Conservation (phyloP, 2,113 vertebrate species). For the Thymallus thymallus region DNA sequence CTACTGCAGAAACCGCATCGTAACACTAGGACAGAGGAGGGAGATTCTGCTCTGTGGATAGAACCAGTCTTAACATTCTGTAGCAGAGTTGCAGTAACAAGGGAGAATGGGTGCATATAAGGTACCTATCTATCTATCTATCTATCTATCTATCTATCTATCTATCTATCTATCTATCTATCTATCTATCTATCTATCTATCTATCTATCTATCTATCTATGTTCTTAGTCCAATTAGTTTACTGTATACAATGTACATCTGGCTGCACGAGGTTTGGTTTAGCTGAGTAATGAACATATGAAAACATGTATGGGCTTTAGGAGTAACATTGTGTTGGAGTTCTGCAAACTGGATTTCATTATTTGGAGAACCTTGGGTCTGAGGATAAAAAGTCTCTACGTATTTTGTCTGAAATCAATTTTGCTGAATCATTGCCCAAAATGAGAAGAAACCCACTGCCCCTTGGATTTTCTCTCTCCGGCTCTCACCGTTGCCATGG, state of each 20-base stretch:
- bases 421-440: constrained; percentile 71
- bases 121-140: no score
- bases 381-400: constrained; percentile 54
- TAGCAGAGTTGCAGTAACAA: neutral
- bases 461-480: constrained; percentile 11
- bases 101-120: constrained; percentile 29
- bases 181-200: no score
- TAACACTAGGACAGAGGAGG: constrained; percentile 11
- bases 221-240: neutral
- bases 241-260: constrained; percentile 31
- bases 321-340: neutral
- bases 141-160: no score
- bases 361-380: neutral
- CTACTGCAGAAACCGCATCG: constrained; percentile 18
- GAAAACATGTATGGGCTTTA: no score
- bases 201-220: no score
- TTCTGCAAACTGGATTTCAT: constrained; percentile 38
- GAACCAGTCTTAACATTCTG: constrained; percentile 18
- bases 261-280: neutral
- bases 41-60: constrained; percentile 22
- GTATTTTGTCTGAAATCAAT: constrained; percentile 57
- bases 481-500: constrained; percentile 44
- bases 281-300: neutral
- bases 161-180: no score
- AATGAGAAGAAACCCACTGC: constrained; percentile 53